Percentiles rank a stretch among this genome's conserved stretches.
phyloP scores from a whole-genome alignment of 2,888 invertebrate species.

The Sphecodes monilicornis region DNA sequence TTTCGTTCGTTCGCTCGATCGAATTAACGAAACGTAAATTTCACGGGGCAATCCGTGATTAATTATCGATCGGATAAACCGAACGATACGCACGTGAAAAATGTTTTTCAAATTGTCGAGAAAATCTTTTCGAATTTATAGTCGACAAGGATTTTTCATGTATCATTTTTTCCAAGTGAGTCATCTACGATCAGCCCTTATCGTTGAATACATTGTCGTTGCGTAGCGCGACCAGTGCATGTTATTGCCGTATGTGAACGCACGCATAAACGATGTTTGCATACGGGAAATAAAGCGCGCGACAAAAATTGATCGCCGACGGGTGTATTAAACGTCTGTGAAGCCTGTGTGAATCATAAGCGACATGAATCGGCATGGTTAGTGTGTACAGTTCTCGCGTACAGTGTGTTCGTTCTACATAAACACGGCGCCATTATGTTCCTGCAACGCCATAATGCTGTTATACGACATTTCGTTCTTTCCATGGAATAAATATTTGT shows the following conservation, averaged over 20 bases:
- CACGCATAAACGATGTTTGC: constrained; percentile 44
- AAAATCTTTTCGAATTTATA: background rate
- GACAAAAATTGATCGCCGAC: constrained; percentile 8
- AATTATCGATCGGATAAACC: background rate
- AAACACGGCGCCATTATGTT: constrained; percentile 72
- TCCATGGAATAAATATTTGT: constrained; percentile 66
- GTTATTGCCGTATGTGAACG: constrained; percentile 43
- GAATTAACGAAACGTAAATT: constrained; percentile 39
- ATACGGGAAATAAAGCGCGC: constrained; percentile 17
- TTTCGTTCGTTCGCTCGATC: constrained; percentile 37
- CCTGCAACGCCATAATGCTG: constrained; percentile 70
- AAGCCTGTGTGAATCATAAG: constrained; percentile 13
- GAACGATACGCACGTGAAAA: background rate
- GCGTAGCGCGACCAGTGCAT: constrained; percentile 52
- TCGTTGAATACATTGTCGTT: constrained; percentile 63
- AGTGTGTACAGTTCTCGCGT: constrained; percentile 31
- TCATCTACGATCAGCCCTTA: constrained; percentile 65
- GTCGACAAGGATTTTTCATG: constrained; percentile 33
- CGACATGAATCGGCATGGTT: constrained; percentile 13
- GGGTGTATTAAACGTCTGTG: background rate
- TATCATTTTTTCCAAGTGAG: constrained; percentile 57
- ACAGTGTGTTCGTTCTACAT: constrained; percentile 50
- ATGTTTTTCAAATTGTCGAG: background rate
- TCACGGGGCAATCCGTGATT: constrained; percentile 22
- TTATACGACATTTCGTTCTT: constrained; percentile 66